A percentile compares a stretch with the other conserved stretches of the same genome.
Evolutionary conservation across 2,113 vertebrate species (phyloP).

Genomic region (Ginglymostoma cirratum): DNA sequence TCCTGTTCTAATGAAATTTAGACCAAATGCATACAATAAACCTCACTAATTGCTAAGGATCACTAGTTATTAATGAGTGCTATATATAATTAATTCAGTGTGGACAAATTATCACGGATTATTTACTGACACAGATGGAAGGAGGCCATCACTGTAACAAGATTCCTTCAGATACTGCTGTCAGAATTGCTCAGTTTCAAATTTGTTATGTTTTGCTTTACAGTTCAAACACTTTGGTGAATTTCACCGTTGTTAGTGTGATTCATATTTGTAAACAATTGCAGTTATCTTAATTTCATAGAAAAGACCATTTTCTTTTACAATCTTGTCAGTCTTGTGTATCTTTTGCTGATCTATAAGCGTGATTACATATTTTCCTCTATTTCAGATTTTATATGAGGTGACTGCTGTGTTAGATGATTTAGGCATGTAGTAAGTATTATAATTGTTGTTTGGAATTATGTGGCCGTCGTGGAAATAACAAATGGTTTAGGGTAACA

Average conservation of each 20-base stretch:
- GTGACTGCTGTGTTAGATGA: slow-evolving; percentile 47
- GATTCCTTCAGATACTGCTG: not conserved
- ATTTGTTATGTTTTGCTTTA: too few relatives aligned
- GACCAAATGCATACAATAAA: not conserved
- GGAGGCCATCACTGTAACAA: not conserved
- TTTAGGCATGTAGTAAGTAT: slow-evolving; percentile 54
- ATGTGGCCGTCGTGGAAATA: too few relatives aligned
- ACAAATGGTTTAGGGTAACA: not conserved
- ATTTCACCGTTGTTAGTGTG: not conserved
- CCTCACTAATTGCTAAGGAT: not conserved
- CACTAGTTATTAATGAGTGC: not conserved
- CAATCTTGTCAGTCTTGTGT: not conserved
- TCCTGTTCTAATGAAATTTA: not conserved
- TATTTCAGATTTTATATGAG: slow-evolving; percentile 46
- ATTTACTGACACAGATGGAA: not conserved
- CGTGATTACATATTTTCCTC: slow-evolving; percentile 35
- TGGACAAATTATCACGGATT: not conserved
- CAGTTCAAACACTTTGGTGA: not conserved
- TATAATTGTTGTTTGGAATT: not conserved
- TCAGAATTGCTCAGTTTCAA: not conserved
- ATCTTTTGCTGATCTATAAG: not conserved
- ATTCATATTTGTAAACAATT: not conserved
- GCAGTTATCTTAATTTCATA: not conserved
- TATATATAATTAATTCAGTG: not conserved
- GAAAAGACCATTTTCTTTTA: not conserved